A percentile compares a stretch with the other conserved stretches of the same genome.
Evolutionary conservation across 1,140 invertebrate species (phyloP).

Genomic region (Drosophila parabipectinata): DNA sequence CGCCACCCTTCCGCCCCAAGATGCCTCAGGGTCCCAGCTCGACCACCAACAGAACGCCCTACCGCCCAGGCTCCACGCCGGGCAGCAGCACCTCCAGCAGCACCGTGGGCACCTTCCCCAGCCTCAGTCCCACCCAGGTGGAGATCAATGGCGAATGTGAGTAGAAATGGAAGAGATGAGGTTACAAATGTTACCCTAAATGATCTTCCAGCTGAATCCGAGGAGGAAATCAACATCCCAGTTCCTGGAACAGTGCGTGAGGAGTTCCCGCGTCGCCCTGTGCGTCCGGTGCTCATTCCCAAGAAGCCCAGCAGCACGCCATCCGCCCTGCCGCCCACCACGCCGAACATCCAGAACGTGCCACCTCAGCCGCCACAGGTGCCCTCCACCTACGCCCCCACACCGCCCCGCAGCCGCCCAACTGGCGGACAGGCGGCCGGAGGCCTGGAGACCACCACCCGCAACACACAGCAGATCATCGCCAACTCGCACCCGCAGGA

Average conservation of each 20-base stretch:
- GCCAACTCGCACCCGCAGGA: slow-evolving; percentile 88
- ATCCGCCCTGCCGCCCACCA: slow-evolving; percentile 47
- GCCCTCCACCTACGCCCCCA: slow-evolving; percentile 57
- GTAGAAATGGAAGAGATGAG: not conserved
- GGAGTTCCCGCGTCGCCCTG: slow-evolving; percentile 77
- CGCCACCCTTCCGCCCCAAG: slow-evolving; percentile 59
- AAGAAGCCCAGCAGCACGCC: slow-evolving; percentile 76
- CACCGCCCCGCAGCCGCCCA: slow-evolving; percentile 47
- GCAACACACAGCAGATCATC: slow-evolving; percentile 85
- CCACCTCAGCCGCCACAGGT: slow-evolving; percentile 33
- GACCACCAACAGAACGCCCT: slow-evolving; percentile 56
- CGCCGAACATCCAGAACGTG: slow-evolving; percentile 31
- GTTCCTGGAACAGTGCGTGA: slow-evolving; percentile 82
- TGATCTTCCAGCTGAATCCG: slow-evolving; percentile 57
- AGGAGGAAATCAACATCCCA: slow-evolving; percentile 77
- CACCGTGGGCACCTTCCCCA: slow-evolving; percentile 52
- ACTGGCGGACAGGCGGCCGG: slow-evolving; percentile 7
- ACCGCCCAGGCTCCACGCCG: slow-evolving; percentile 62
- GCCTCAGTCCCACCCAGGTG: slow-evolving; percentile 64
- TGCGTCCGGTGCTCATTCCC: slow-evolving; percentile 74
- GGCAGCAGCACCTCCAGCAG: slow-evolving; percentile 45
- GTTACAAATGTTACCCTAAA: not conserved
- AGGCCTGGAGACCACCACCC: slow-evolving; percentile 66
- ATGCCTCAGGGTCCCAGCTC: slow-evolving; percentile 19
- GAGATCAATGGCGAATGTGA: slow-evolving; percentile 81